A percentile compares a stretch with the other conserved stretches of the same genome.
Evolutionary conservation across 30 jellyfish, hydroid and myxozoan genomes (phyloP).

Genomic region (Cassiopea andromeda): DNA sequence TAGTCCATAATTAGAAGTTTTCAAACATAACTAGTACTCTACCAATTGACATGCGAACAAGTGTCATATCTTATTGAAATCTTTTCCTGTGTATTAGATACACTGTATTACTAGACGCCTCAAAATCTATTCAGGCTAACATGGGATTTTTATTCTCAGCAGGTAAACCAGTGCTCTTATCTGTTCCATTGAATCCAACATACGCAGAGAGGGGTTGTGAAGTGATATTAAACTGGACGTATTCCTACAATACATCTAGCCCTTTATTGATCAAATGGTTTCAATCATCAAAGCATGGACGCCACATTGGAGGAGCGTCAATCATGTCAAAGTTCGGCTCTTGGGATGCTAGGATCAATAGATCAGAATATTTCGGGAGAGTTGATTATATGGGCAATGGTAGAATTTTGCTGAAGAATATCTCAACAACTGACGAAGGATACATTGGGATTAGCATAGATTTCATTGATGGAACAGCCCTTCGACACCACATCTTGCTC

Average conservation of each 20-base stretch:
- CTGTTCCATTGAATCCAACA: slow-evolving; percentile 25
- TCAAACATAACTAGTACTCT: too few relatives aligned
- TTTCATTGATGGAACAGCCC: slow-evolving; percentile 48
- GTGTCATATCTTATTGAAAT: too few relatives aligned
- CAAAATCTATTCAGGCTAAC: too few relatives aligned
- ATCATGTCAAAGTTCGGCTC: slow-evolving; percentile 42
- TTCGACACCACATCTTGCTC: slow-evolving; percentile 9
- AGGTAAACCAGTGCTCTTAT: slow-evolving; percentile 3
- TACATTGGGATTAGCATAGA: slow-evolving; percentile 47
- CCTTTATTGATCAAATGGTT: slow-evolving; percentile 38
- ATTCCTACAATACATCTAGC: neutral
- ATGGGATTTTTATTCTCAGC: neutral
- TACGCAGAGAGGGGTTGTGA: slow-evolving; percentile 47
- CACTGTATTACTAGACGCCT: too few relatives aligned
- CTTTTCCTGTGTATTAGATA: too few relatives aligned
- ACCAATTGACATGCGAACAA: too few relatives aligned
- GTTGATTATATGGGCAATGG: slow-evolving; percentile 38
- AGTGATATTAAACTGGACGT: slow-evolving; percentile 51
- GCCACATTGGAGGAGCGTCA: slow-evolving; percentile 28
- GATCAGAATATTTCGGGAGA: slow-evolving; percentile 49
- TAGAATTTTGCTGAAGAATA: slow-evolving; percentile 22
- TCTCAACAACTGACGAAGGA: slow-evolving; percentile 62
- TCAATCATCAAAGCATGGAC: neutral
- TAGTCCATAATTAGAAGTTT: too few relatives aligned
- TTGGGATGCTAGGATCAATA: neutral